phyloP scores from a whole-genome alignment of 2,888 invertebrate genomes.

The Caenorhabditis angaria region DNA sequence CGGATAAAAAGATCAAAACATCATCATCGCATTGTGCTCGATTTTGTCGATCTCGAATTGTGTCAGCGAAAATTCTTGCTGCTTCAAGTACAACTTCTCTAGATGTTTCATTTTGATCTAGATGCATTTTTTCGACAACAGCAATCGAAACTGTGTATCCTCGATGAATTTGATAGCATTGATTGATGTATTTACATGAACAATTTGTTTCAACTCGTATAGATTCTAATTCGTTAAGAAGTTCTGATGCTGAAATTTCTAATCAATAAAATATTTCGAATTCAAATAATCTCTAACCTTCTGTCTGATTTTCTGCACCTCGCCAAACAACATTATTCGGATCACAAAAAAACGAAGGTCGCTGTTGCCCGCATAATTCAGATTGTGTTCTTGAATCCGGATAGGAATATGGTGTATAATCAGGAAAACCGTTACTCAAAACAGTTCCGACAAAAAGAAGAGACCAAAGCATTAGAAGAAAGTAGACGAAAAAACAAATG shows the following conservation, averaged over 20 bases:
- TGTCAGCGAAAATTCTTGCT: slow-evolving; percentile 49
- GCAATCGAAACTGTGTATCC: slow-evolving; percentile 33
- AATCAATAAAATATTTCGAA: neutral
- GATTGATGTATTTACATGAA: slow-evolving; percentile 8
- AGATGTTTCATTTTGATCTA: slow-evolving; percentile 33
- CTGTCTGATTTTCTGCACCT: slow-evolving; percentile 10
- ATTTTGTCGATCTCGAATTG: slow-evolving; percentile 35
- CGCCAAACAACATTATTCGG: slow-evolving; percentile 18
- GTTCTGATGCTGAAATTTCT: neutral
- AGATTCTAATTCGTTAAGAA: neutral
- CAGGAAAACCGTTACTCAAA: slow-evolving; percentile 14
- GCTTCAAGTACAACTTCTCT: slow-evolving; percentile 25
- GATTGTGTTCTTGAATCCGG: slow-evolving; percentile 39
- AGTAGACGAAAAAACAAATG: neutral
- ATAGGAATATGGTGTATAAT: slow-evolving; percentile 35
- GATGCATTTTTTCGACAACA: slow-evolving; percentile 33
- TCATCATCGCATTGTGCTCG: slow-evolving; percentile 52
- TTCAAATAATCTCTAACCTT: slow-evolving; percentile 3
- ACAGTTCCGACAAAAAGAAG: too few species aligned
- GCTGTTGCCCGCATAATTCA: slow-evolving; percentile 26
- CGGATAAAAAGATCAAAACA: slow-evolving; percentile 45
- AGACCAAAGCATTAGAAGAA: too few species aligned
- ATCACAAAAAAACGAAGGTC: slow-evolving; percentile 36
- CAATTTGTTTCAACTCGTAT: slow-evolving; percentile 39
- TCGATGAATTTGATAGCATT: slow-evolving; percentile 14